phyloP scores from a whole-genome alignment of 2,888 invertebrate genomes.

The Acronicta psi region DNA sequence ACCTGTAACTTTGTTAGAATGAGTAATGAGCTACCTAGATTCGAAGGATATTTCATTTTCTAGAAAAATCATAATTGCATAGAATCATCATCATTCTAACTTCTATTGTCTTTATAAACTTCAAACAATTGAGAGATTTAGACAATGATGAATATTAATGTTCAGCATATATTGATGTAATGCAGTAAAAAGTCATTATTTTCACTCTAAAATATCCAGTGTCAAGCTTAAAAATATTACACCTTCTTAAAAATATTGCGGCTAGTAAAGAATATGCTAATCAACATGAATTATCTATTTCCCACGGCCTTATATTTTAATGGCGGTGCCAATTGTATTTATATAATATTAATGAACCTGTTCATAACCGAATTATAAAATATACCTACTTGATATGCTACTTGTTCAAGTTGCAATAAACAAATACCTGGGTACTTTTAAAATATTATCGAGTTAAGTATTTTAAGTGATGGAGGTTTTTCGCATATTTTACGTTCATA shows the following conservation, averaged over 20 bases:
- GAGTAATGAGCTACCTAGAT: not conserved
- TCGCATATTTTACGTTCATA: slow-evolving; percentile 44
- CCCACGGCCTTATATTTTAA: slow-evolving; percentile 51
- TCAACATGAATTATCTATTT: slow-evolving; percentile 38
- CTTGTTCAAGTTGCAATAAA: not conserved
- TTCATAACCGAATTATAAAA: no score
- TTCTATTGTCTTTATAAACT: no score
- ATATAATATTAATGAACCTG: slow-evolving; percentile 33
- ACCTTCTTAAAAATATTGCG: not conserved
- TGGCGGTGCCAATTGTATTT: slow-evolving; percentile 45
- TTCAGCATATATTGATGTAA: no score
- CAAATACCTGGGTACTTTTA: slow-evolving; percentile 31
- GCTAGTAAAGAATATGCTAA: slow-evolving; percentile 19
- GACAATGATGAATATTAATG: no score
- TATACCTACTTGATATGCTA: no score
- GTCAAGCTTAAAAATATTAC: not conserved
- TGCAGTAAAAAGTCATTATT: no score
- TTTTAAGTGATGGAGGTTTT: slow-evolving; percentile 38
- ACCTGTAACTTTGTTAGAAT: no score
- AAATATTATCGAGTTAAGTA: slow-evolving; percentile 28
- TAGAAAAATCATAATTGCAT: no score
- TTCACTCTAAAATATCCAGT: no score
- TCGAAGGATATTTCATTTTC: not conserved
- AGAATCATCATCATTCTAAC: no score
- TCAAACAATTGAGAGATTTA: no score